A percentile compares a stretch with the other conserved stretches of the same genome.
Evolutionary conservation across 2,113 vertebrate species (phyloP).

Genomic region (Paramormyrops kingsleyae): DNA sequence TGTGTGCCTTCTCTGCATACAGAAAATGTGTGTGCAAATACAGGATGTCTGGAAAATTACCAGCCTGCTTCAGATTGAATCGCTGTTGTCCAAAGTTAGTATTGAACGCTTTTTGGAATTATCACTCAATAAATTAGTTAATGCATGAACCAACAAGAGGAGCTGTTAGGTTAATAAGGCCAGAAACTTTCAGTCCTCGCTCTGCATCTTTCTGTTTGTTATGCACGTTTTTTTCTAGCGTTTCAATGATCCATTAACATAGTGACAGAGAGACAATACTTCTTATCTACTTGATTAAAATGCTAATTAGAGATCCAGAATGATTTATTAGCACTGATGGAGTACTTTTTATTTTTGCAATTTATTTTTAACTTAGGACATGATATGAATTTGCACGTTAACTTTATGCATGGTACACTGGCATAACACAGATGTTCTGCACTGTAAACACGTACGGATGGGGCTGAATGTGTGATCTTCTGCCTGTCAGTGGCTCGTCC

Average conservation of each 20-base stretch:
- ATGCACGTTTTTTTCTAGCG: background rate
- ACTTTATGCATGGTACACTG: background rate
- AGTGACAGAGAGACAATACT: background rate
- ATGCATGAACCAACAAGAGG: background rate
- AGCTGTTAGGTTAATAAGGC: background rate
- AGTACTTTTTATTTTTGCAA: background rate
- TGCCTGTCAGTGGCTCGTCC: background rate
- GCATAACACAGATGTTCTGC: background rate
- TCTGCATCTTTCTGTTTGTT: background rate
- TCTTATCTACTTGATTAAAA: background rate
- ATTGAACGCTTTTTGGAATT: background rate
- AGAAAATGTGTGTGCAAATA: background rate
- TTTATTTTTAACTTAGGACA: background rate
- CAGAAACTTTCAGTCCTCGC: background rate
- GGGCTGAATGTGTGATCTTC: background rate
- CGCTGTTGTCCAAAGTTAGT: background rate
- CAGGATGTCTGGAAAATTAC: background rate
- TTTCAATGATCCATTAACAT: background rate
- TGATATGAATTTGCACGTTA: background rate
- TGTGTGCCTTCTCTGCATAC: background rate
- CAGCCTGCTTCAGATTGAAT: background rate
- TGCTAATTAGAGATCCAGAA: background rate
- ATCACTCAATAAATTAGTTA: background rate
- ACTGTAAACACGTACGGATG: background rate
- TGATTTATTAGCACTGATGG: background rate